Base-by-base conservation (phyloP, 2,113 vertebrate species). In the Chloroceryle aenea region DNA sequence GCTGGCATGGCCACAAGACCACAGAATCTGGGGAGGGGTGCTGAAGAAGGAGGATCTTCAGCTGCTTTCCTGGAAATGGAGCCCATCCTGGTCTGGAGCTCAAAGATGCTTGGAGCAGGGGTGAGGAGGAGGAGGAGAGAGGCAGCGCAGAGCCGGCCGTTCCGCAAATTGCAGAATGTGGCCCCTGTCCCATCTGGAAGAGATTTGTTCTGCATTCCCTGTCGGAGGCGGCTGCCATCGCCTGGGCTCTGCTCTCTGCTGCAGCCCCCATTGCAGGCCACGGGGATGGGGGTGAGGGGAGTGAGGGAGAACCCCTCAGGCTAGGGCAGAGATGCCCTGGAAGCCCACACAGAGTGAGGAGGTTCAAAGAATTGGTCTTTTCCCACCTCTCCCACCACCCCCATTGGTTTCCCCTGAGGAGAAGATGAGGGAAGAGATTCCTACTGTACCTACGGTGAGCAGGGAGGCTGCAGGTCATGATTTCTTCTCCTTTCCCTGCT, bases 141-240 rank as follows among this genome's bases (percentile, higher is more conserved):
- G 47, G 84, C 15, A n/a, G 69, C 12, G 48, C 59, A 87, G 67
- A 80, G 74, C 40, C 0, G 1, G 53, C 86, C 3, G 4, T 52
- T 59, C 63, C 10, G 12, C 10, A 4, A 87, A 43, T 66, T 34
- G 77, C 4, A 0, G 93, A 93, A 80, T 5, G 0, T 92, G 86
- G 76, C 94, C 92, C 73, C 72, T 71, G 20, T 64, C 89, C 93
- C 97, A 97, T 97, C 98, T 98, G 98, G 97, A 91, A 97, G 81
- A 92, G 94, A 98, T 98, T 98, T 96, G 98, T 98, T 98, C 98
- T 97, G 98, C 97, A 97, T 98, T 98, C 97, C 91, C 85, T 52
- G 22, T 85, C 7, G 9, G 79, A 40, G 69, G 85, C 87, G 77
- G 97, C 92, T 94, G 89, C 61, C 16, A 1, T 93, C 4, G 2